Conservation (phyloP, 2,888 invertebrate species). For the Acleris literana region DNA sequence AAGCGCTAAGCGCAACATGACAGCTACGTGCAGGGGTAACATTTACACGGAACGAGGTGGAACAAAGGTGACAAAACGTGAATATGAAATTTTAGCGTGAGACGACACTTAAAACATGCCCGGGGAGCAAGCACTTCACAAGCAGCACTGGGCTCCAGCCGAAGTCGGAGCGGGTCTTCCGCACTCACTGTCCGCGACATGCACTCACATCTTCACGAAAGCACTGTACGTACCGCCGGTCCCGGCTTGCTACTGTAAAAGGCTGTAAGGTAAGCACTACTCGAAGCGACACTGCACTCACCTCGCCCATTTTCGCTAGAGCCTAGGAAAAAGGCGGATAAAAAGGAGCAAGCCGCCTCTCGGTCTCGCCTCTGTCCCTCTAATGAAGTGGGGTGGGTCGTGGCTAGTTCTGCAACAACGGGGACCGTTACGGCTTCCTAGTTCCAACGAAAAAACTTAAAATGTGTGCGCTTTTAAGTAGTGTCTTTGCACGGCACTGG, state of each 20-base stretch:
- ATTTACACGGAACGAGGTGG: slow-evolving; percentile 35
- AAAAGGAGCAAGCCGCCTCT: slow-evolving; percentile 78
- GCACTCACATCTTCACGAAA: slow-evolving; percentile 76
- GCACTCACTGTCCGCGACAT: slow-evolving; percentile 70
- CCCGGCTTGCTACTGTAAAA: slow-evolving; percentile 63
- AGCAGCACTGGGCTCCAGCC: slow-evolving; percentile 45
- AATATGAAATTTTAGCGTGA: slow-evolving; percentile 52
- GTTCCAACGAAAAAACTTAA: slow-evolving; percentile 79
- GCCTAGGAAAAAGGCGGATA: slow-evolving; percentile 78
- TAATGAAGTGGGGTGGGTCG: slow-evolving; percentile 75
- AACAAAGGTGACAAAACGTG: slow-evolving; percentile 65
- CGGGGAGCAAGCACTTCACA: slow-evolving; percentile 59
- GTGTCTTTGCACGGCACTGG: slow-evolving; percentile 78
- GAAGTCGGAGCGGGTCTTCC: slow-evolving; percentile 50
- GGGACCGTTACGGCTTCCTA: slow-evolving; percentile 78
- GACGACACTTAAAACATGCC: slow-evolving; percentile 49
- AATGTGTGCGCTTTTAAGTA: slow-evolving; percentile 79
- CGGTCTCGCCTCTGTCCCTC: slow-evolving; percentile 78
- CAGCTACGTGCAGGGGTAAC: slow-evolving; percentile 28
- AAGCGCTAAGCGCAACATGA: slow-evolving; percentile 11
- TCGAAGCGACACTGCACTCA: slow-evolving; percentile 78
- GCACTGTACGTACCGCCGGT: slow-evolving; percentile 62
- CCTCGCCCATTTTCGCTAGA: slow-evolving; percentile 83
- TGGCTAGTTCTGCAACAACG: slow-evolving; percentile 82
- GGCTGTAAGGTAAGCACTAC: slow-evolving; percentile 73